Evolutionary conservation across 2,888 invertebrate species (phyloP).

Genomic region (Tachina fera): DNA sequence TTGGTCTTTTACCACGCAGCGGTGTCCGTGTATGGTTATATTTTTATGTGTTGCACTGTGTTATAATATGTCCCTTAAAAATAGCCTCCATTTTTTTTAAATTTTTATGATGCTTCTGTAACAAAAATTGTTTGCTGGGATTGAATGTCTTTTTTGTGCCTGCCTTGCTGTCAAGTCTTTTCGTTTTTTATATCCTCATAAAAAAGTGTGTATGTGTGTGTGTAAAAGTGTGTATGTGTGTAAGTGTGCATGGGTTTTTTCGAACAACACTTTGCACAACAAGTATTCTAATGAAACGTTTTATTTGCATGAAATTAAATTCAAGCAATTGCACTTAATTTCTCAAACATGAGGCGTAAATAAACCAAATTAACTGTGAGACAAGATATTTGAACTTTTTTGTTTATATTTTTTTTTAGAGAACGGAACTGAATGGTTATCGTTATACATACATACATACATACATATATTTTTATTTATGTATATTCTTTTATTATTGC

Average conservation of each 20-base stretch:
- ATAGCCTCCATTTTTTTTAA: neutral
- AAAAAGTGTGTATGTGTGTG: slow-evolving; percentile 33
- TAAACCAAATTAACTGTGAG: slow-evolving; percentile 63
- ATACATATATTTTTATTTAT: neutral
- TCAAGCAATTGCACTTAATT: slow-evolving; percentile 82
- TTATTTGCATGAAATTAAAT: slow-evolving; percentile 82
- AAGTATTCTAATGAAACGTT: slow-evolving; percentile 77
- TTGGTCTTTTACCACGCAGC: too few species aligned
- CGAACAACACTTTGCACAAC: slow-evolving; percentile 53
- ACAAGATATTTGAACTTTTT: slow-evolving; percentile 33
- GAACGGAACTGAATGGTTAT: slow-evolving; percentile 8
- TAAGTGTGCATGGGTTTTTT: slow-evolving; percentile 3
- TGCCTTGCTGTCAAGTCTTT: slow-evolving; percentile 3
- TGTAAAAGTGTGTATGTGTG: neutral
- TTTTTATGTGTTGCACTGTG: too few species aligned
- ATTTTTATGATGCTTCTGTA: neutral
- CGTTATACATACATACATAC: neutral
- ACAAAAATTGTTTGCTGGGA: neutral
- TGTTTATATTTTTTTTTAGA: neutral
- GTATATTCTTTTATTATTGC: neutral
- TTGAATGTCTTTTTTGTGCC: neutral
- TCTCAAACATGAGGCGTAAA: slow-evolving; percentile 74
- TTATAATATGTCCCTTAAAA: too few species aligned
- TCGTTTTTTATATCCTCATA: slow-evolving; percentile 2
- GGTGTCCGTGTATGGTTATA: too few species aligned